A percentile compares a stretch with the other conserved stretches of the same genome.
Evolutionary conservation across 1,140 invertebrate species (phyloP).

Genomic region (Lamellibrachia luymesi): DNA sequence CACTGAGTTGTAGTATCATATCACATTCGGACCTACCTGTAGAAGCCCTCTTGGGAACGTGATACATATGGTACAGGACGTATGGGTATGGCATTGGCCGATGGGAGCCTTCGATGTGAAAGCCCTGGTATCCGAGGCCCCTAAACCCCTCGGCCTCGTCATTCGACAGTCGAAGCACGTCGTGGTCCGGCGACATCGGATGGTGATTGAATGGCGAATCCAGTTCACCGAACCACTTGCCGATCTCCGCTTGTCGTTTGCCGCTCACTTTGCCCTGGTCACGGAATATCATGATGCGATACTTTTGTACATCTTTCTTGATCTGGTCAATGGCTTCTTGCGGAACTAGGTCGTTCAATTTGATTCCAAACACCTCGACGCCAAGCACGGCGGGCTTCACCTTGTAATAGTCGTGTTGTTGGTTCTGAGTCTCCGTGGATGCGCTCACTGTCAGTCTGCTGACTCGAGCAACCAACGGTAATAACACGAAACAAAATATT

Average conservation of each 20-base stretch:
- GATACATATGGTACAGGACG: background rate
- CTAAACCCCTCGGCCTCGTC: background rate
- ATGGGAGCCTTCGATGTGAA: background rate
- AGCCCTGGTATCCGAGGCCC: background rate
- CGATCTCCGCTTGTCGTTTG: background rate
- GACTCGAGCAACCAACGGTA: too few relatives aligned
- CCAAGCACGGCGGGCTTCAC: background rate
- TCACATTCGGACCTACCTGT: background rate
- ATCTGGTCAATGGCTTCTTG: background rate
- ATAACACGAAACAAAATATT: too few relatives aligned
- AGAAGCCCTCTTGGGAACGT: background rate
- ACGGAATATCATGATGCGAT: conserved; percentile 11
- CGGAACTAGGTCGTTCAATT: background rate
- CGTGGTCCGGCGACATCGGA: background rate
- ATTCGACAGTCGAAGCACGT: conserved; percentile 2
- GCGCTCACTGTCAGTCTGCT: too few relatives aligned
- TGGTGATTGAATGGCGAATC: background rate
- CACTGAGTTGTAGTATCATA: background rate
- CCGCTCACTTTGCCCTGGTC: background rate
- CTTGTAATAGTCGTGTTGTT: conserved; percentile 2
- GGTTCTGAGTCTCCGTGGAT: too few relatives aligned
- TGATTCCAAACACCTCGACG: conserved; percentile 11
- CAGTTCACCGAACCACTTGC: conserved; percentile 13
- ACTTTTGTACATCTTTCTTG: background rate
- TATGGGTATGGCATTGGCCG: background rate